These are phyloP conservation scores for Pocillopora damicornis DNA, from an alignment of 64 coral and sea anemone genomes.

Conservation along the genomic window DNA sequence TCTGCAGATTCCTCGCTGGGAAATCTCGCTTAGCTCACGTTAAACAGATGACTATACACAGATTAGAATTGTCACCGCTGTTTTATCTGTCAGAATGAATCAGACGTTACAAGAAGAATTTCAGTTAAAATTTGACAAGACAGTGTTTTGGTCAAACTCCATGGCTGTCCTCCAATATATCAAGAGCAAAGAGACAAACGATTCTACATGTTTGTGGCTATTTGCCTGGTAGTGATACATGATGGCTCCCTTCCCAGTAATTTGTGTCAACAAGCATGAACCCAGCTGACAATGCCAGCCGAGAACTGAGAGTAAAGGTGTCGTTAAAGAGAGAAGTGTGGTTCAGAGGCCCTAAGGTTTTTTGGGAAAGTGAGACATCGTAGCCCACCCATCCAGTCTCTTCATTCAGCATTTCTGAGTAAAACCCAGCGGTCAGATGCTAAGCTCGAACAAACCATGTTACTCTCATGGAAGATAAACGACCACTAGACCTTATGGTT, in stretches of 20 bases:
- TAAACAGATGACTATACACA: conserved; percentile 12
- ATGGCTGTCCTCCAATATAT: conserved; percentile 2
- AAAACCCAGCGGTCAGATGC: neutral
- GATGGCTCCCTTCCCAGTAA: neutral
- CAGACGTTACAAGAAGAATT: neutral
- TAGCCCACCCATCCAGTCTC: neutral
- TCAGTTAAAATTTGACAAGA: neutral
- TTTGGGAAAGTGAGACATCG: neutral
- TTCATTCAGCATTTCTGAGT: neutral
- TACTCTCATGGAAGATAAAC: neutral
- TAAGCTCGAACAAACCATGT: neutral
- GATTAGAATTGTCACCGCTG: conserved; percentile 9
- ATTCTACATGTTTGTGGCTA: conserved; percentile 6
- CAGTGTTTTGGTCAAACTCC: conserved; percentile 8
- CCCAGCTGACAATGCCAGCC: too few relatives aligned
- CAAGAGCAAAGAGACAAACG: neutral
- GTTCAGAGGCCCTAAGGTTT: neutral
- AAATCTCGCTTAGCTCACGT: conserved; percentile 7
- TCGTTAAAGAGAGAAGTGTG: neutral
- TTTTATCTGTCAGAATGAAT: neutral
- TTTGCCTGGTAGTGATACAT: neutral
- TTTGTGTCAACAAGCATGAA: neutral
- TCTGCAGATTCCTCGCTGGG: conserved; percentile 13
- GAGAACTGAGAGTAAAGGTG: neutral
- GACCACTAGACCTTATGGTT: neutral